Percentiles rank a stretch among this genome's conserved stretches.
These are phyloP conservation scores for Felis chaus DNA, from an alignment of 2,113 vertebrate genomes.

Conservation along the genomic window DNA sequence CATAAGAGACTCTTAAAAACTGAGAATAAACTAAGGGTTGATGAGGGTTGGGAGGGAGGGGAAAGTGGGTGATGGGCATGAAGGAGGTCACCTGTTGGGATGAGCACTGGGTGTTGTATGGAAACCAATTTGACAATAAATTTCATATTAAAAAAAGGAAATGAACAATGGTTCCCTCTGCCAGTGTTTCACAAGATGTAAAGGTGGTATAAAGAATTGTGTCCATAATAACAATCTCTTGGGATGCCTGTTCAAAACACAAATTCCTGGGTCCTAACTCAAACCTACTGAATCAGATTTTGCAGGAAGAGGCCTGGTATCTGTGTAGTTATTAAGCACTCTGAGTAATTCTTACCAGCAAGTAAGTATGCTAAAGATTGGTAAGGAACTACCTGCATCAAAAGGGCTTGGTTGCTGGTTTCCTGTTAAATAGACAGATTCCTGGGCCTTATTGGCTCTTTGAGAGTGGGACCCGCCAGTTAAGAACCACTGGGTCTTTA, in stretches of 20 bases:
- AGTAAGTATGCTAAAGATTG: neutral
- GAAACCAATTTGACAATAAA: no score
- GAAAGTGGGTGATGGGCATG: no score
- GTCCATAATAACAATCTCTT: neutral
- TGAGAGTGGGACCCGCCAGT: neutral
- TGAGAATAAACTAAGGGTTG: no score
- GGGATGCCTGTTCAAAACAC: neutral
- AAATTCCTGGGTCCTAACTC: neutral
- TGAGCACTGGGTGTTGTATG: no score
- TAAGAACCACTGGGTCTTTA: neutral
- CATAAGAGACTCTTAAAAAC: no score
- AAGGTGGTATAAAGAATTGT: neutral
- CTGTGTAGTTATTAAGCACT: neutral
- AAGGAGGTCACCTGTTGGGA: no score
- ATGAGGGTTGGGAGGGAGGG: no score
- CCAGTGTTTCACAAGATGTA: neutral
- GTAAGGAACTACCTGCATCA: neutral
- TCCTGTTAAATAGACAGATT: neutral
- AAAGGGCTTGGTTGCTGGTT: neutral
- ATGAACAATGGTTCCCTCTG: neutral
- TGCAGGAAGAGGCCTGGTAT: neutral
- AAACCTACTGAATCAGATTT: neutral
- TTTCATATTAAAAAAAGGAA: neutral
- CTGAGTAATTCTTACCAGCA: neutral
- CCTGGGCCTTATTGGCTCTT: neutral